Conservation (phyloP, 2,888 invertebrate genomes). For the Zaprionus obscuricornis region DNA sequence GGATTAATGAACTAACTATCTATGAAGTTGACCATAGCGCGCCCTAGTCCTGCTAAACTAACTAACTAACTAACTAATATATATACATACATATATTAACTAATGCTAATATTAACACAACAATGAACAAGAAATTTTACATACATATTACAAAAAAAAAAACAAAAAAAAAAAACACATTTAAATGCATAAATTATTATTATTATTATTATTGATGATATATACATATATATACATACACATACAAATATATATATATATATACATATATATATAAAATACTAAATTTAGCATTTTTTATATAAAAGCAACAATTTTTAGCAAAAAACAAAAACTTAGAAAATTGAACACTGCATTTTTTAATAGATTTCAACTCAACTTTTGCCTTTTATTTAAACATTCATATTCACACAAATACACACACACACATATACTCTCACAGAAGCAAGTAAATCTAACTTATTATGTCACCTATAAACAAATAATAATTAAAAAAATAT, state of each 20-base stretch:
- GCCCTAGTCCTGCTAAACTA: constrained; percentile 53
- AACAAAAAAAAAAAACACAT: constrained; percentile 36
- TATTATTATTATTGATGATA: constrained; percentile 59
- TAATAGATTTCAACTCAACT: constrained; percentile 30
- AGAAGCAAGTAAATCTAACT: constrained; percentile 48
- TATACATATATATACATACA: constrained; percentile 27
- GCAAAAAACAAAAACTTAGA: constrained; percentile 59
- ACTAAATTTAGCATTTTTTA: constrained; percentile 57
- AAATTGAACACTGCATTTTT: constrained; percentile 47
- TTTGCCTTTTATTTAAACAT: constrained; percentile 41
- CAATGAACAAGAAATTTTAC: constrained; percentile 39
- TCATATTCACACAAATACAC: constrained; percentile 11
- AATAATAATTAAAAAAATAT: constrained; percentile 1
- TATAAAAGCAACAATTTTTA: constrained; percentile 51
- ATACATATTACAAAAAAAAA: constrained; percentile 33
- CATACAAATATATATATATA: constrained; percentile 25
- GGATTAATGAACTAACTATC: constrained; percentile 5
- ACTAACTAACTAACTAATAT: too few species aligned
- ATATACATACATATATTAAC: constrained; percentile 8
- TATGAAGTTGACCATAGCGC: constrained; percentile 64
- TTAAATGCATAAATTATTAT: constrained; percentile 49
- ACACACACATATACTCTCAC: constrained; percentile 9
- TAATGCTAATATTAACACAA: constrained; percentile 12
- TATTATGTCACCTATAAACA: constrained; percentile 21
- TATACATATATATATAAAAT: constrained; percentile 17